A percentile compares a stretch with the other conserved stretches of the same genome.
Conservation (phyloP, 2,113 vertebrate species). For the Dendrocopos noguchii region DNA sequence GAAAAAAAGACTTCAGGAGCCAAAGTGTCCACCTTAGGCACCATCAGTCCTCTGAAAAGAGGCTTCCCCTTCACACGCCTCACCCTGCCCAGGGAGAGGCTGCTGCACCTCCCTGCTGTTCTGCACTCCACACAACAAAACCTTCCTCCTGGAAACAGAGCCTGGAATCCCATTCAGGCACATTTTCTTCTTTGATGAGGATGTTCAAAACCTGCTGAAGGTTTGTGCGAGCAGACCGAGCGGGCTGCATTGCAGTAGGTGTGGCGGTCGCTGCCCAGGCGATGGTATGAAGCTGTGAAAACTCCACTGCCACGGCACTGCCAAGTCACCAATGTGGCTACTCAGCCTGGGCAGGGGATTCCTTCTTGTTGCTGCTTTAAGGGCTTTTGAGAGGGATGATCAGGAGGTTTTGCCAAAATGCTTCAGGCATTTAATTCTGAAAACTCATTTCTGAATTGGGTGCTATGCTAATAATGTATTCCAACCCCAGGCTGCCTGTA, state of each 20-base stretch:
- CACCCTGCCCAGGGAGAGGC: slow-evolving; percentile 23
- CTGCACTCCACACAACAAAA: slow-evolving; percentile 23
- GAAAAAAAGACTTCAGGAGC: neutral
- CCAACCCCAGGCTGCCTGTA: slow-evolving; percentile 61
- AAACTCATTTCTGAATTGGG: slow-evolving; percentile 67
- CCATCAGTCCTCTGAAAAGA: neutral
- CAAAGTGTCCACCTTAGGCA: neutral
- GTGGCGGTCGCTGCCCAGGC: slow-evolving; percentile 11
- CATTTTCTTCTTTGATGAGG: slow-evolving; percentile 30
- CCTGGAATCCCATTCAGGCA: slow-evolving; percentile 51
- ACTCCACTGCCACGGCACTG: neutral
- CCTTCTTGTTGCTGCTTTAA: neutral
- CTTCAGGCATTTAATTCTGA: slow-evolving; percentile 55
- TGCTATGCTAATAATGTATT: slow-evolving; percentile 61
- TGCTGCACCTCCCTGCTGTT: slow-evolving; percentile 24
- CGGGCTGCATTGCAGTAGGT: slow-evolving; percentile 6
- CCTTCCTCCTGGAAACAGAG: slow-evolving; percentile 48
- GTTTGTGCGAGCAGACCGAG: neutral
- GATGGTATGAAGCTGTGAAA: neutral
- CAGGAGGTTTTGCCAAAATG: slow-evolving; percentile 48
- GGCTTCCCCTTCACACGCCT: slow-evolving; percentile 1
- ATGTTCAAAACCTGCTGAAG: slow-evolving; percentile 39
- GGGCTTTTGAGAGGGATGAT: slow-evolving; percentile 12
- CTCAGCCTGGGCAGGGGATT: neutral
- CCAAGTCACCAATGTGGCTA: neutral